Conservation (phyloP, 2,888 invertebrate genomes). For the Villa cingulata region DNA sequence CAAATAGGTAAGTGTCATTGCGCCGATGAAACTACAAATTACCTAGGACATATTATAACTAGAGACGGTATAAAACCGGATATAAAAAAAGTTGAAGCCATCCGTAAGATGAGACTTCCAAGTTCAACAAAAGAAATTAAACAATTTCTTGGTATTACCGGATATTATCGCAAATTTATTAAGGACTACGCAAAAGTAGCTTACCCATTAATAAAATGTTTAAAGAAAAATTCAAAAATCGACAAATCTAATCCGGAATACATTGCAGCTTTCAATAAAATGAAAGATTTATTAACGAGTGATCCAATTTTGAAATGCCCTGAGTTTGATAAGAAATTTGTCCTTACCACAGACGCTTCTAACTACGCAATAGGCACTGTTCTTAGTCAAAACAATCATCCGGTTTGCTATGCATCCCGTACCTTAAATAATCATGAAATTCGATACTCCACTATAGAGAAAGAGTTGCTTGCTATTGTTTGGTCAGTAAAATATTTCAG, state of each 20-base stretch:
- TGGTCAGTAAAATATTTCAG: no score
- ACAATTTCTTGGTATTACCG: constrained; percentile 12
- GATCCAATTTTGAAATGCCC: constrained; percentile 17
- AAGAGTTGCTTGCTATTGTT: no score
- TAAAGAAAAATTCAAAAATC: constrained; percentile 10
- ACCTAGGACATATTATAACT: constrained; percentile 9
- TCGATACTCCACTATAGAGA: no score
- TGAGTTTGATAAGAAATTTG: constrained; percentile 17
- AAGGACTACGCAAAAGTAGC: constrained; percentile 8
- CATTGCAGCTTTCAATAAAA: constrained; percentile 4
- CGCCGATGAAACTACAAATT: constrained; percentile 5
- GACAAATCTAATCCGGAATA: constrained; percentile 6
- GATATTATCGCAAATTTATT: constrained; percentile 9
- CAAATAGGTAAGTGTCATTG: constrained; percentile 8
- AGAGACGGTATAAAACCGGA: constrained; percentile 19
- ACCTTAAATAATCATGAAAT: no score
- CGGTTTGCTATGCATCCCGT: no score
- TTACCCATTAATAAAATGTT: constrained; percentile 10
- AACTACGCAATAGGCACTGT: constrained; percentile 7
- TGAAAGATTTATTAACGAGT: not conserved
- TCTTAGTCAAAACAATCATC: not conserved
- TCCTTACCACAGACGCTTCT: not conserved
- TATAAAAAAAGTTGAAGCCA: constrained; percentile 16
- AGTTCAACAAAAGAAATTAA: constrained; percentile 6
- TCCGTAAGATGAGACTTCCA: constrained; percentile 8